Evolutionary conservation across 1,140 invertebrate genomes (phyloP).

Genomic region (Paraescarpia echinospica): DNA sequence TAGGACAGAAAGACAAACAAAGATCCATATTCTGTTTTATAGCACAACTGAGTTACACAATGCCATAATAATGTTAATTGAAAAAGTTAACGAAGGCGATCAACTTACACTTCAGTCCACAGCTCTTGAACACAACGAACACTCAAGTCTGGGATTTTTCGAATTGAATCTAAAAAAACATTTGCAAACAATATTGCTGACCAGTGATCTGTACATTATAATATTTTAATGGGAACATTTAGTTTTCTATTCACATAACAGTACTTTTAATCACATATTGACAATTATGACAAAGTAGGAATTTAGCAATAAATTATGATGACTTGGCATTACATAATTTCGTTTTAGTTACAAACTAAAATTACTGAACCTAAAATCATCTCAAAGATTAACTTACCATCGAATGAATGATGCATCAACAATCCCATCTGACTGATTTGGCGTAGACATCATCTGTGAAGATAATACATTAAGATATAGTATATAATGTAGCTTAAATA

Average conservation of each 20-base stretch:
- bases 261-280: background rate
- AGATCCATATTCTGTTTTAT: no score
- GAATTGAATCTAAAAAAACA: background rate
- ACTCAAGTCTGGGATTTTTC: background rate
- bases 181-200: background rate
- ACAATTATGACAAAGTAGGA: background rate
- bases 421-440: background rate
- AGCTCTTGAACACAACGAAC: no score
- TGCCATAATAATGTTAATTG: no score
- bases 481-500: background rate
- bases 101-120: no score
- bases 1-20: no score
- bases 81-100: no score
- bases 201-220: no score
- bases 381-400: background rate
- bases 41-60: no score
- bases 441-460: background rate
- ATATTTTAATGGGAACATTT: no score
- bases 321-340: no score
- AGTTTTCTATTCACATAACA: background rate
- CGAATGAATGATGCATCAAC: background rate
- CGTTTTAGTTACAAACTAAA: background rate
- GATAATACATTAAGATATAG: background rate
- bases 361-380: background rate
- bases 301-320: background rate